Evolutionary conservation across 2,888 invertebrate species (phyloP).

Genomic region (Notodonta ziczac): DNA sequence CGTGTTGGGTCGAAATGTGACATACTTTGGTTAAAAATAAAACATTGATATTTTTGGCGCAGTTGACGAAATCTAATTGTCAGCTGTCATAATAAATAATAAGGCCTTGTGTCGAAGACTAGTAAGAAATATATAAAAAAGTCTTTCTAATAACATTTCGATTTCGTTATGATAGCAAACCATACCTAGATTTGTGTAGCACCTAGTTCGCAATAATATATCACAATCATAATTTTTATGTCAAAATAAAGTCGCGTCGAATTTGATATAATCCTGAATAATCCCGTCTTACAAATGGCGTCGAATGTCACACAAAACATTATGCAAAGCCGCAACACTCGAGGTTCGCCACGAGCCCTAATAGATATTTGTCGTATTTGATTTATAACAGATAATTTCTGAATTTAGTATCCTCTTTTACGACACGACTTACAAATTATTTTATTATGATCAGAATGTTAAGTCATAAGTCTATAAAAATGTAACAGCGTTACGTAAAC

Average conservation of each 20-base stretch:
- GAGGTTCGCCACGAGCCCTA: constrained; percentile 48
- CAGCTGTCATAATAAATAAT: too few relatives aligned
- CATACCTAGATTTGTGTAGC: too few relatives aligned
- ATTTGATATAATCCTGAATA: constrained; percentile 30
- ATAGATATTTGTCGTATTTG: constrained; percentile 47
- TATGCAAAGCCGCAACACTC: constrained; percentile 58
- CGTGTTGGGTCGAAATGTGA: constrained; percentile 44
- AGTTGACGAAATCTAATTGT: background rate
- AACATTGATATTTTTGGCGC: background rate
- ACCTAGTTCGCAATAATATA: background rate
- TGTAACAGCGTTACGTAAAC: too few relatives aligned
- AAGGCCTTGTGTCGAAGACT: too few relatives aligned
- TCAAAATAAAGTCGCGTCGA: constrained; percentile 8
- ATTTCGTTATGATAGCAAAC: too few relatives aligned
- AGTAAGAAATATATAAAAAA: too few relatives aligned
- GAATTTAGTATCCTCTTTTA: constrained; percentile 27
- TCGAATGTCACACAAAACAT: constrained; percentile 37
- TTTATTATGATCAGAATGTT: too few relatives aligned
- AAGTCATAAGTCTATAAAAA: too few relatives aligned
- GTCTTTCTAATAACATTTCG: too few relatives aligned
- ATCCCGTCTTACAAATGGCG: constrained; percentile 30
- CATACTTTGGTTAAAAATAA: background rate
- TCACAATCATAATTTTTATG: constrained; percentile 3
- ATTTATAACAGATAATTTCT: constrained; percentile 53
- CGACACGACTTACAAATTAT: constrained; percentile 20